Evolutionary conservation across 2,888 invertebrate genomes (phyloP).

Genomic region (Deilephila elpenor): DNA sequence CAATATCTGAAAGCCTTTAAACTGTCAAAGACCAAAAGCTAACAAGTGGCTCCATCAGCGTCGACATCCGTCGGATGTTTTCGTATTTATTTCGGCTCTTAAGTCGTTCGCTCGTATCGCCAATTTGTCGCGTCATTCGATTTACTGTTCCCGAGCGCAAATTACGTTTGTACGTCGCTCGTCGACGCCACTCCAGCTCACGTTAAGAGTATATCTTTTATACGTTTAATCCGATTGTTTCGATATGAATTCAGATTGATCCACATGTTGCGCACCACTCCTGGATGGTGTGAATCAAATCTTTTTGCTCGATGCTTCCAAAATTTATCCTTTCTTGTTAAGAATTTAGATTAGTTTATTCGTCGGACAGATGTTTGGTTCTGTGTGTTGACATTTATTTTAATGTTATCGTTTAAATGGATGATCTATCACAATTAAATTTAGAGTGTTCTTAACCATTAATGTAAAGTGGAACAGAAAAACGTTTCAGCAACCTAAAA

Average conservation of each 20-base stretch:
- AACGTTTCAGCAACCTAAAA: too few relatives aligned
- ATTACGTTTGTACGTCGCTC: constrained; percentile 9
- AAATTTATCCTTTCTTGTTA: too few relatives aligned
- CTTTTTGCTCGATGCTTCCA: too few relatives aligned
- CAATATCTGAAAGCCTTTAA: too few relatives aligned
- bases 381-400: too few relatives aligned
- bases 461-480: too few relatives aligned
- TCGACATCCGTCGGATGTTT: background rate
- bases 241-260: background rate
- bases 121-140: constrained; percentile 23
- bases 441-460: too few relatives aligned
- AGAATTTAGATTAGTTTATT: too few relatives aligned
- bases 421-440: too few relatives aligned
- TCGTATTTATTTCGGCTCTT: constrained; percentile 7
- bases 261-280: background rate
- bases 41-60: background rate
- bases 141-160: constrained; percentile 20
- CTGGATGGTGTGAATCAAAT: too few relatives aligned
- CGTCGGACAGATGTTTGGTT: too few relatives aligned
- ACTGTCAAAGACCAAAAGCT: background rate
- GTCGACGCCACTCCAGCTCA: background rate
- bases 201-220: background rate
- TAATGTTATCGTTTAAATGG: too few relatives aligned
- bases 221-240: constrained; percentile 1
- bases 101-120: constrained; percentile 9